These are phyloP conservation scores for Odontophorus gujanensis DNA, from an alignment of 2,113 vertebrate genomes.

Conservation along the genomic window DNA sequence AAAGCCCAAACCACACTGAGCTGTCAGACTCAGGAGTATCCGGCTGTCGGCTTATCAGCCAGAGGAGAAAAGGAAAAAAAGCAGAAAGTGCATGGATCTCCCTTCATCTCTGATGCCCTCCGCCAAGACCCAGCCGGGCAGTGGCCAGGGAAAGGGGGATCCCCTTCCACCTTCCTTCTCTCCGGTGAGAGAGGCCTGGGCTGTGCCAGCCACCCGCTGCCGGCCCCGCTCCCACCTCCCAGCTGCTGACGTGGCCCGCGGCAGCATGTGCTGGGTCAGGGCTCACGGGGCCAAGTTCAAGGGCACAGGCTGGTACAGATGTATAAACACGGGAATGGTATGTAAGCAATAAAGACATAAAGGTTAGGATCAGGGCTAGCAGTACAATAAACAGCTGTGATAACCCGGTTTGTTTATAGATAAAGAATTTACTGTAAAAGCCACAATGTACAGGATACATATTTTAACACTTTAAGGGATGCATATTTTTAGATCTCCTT, in stretches of 20 bases:
- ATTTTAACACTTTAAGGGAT: conserved; percentile 74
- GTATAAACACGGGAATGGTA: conserved; percentile 84
- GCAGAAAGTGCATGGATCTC: not conserved
- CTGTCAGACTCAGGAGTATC: not conserved
- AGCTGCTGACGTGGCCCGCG: conserved; percentile 52
- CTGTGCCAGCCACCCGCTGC: no score
- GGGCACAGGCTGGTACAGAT: conserved; percentile 80
- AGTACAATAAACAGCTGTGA: conserved; percentile 83
- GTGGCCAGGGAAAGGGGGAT: not conserved
- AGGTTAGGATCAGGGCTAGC: conserved; percentile 81
- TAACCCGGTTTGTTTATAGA: conserved; percentile 83
- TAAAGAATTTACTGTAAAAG: conserved; percentile 83
- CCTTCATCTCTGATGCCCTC: not conserved
- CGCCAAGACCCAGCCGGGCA: not conserved
- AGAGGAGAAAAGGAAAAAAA: fast-evolving
- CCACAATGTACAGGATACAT: conserved; percentile 27
- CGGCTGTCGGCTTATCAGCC: conserved; percentile 22
- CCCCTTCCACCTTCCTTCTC: no score
- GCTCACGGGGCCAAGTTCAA: conserved; percentile 81
- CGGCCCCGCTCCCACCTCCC: not conserved
- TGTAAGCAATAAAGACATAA: conserved; percentile 83
- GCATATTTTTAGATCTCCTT: conserved; percentile 13
- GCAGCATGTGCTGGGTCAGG: conserved; percentile 52
- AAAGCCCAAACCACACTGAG: conserved; percentile 28
- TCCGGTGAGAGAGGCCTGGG: no score